Base-by-base conservation (phyloP, 2,797 vertebrate species). In the Acipenser ruthenus region DNA sequence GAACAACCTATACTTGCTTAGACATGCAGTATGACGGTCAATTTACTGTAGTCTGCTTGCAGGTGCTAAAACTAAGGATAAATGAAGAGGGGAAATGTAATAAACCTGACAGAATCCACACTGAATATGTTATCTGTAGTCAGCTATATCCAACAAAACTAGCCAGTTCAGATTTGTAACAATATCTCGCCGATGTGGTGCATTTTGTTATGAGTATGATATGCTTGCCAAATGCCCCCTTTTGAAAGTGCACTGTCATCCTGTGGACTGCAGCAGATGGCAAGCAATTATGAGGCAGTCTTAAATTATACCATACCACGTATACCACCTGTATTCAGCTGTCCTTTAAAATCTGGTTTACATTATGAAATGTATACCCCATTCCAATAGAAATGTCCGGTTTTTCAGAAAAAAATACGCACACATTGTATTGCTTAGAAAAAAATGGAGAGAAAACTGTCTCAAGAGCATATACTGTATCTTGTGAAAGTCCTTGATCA, bases 31-130 rank as follows among this genome's bases (percentile, higher is more conserved):
- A 72, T 86, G 76, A 80, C 81, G 73, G 76, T 80, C 71, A 80
- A 88, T 87, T 88, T 85, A 87, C 78, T 78, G 77, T 78, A 77
- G n/a, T 79, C 82, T 82, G 81, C 80, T 74, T 80, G 79, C 83
- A 79, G 53, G 64, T 58, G 49, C 51, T n/a, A 50, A 70, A 37
- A 49, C 52, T 53, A 65, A 59, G 62, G 61, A 70, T 60, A 59
- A 64, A 53, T 11, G 62, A 64, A 7, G 56, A 58, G 55, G 50
- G 15, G 48, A 55, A n/a, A 50, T 37, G 37, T 58, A 11, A n/a
- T 11, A 11, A 58, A 11, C 7, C 15, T 11, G 7, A 58, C 55
- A 58, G 12, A 11, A 58, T 58, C 11, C 12, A 11, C n/a, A n/a
- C 55, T 37, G 37, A 37, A 5, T 37, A 5, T 37, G 37, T 37